phyloP scores from a whole-genome alignment of 2,113 vertebrate species.

The Microcebus lehilahytsara region DNA sequence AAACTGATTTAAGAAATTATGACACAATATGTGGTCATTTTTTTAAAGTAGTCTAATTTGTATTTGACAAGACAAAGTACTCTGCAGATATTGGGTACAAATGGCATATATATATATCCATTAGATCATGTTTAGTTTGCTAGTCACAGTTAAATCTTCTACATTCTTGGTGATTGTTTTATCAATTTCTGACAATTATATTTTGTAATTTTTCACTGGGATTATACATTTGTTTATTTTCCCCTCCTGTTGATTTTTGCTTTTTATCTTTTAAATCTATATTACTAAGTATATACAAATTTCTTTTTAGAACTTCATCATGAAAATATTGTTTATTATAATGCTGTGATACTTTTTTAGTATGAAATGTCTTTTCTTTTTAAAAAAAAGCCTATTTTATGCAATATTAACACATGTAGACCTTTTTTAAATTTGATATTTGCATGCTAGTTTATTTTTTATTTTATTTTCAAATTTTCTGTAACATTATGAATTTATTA shows the following conservation, averaged over 20 bases:
- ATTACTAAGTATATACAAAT: not conserved
- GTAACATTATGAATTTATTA: not conserved
- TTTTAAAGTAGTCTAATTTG: not conserved
- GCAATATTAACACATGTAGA: not conserved
- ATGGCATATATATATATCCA: not conserved
- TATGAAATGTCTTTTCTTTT: not conserved
- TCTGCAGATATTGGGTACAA: not conserved
- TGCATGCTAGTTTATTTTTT: not conserved
- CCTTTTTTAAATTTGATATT: not conserved
- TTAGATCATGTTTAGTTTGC: not conserved
- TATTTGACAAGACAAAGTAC: not conserved
- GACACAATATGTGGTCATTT: not conserved
- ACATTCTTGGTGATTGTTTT: not conserved
- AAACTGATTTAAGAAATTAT: not conserved
- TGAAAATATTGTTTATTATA: not conserved
- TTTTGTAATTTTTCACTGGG: not conserved
- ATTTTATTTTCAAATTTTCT: not conserved
- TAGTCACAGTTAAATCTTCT: not conserved
- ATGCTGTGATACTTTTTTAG: not conserved
- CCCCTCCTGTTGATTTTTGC: not conserved
- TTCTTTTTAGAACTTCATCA: not conserved
- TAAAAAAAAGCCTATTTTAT: not conserved
- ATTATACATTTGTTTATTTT: not conserved
- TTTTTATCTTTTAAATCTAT: not conserved
- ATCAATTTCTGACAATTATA: not conserved